Evolutionary conservation across 1,140 invertebrate species (phyloP), one percentile per base, ranked within the genome.

Genomic region (Sipha flava): DNA sequence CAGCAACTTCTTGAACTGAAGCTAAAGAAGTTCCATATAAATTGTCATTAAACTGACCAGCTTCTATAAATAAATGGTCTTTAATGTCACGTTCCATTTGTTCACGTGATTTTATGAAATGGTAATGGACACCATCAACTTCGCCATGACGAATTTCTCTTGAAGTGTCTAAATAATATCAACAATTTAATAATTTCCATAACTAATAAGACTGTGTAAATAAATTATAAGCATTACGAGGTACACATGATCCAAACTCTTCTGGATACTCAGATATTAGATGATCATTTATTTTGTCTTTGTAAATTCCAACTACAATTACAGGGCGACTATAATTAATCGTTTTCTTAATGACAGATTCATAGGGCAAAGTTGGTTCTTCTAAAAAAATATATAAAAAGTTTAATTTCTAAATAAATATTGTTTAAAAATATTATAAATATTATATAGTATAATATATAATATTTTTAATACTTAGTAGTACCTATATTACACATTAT

Each of bases 81-180:
- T 98, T 95, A 83, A 99, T 99, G 86, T 99, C 98, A 83, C 91
- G 89, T 87, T 99, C 97, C 98, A 99, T 99, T 88, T 99, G 95
- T 85, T 98, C 97, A 82, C 96, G 89, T 6, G 96, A 97, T 23
- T 92, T 89, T 29, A 99, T 97, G 88, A 99, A 99, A 87, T 99
- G 97, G 88, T 99, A 99, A 87, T 99, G 98, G 73, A 97, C 90
- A 0, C 94, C 96, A 86, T 99, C 95, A 21, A 98, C 93, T 87
- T 99, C 98, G 86, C 98, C 96, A 83, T 98, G 96, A 81, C 97
- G 89, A 85, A 93, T 93, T 82, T 94, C 91, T 84, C 98, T 91
- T 37, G 97, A 99, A 72, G 98, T 99, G 87, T 99, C 80, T 80
- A 62, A 6, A 49, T 37, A 49, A 66, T 14, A 9, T 34, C 2